Conservation (phyloP, 2,797 vertebrate species). For the Odontamblyopus rebecca region DNA sequence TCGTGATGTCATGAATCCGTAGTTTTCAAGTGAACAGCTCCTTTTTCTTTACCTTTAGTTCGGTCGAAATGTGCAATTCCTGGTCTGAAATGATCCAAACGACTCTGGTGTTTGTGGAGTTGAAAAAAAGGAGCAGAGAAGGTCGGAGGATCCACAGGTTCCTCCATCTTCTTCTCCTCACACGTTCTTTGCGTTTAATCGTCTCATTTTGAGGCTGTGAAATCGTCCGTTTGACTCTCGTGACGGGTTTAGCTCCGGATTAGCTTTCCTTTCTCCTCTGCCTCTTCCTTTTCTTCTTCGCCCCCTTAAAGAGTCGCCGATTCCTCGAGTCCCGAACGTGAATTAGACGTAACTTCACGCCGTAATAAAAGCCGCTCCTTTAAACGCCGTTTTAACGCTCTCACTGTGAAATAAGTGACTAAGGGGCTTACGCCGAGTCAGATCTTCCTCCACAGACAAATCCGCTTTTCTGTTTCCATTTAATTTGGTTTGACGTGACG, state of each 20-base stretch:
- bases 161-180: background rate
- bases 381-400: background rate
- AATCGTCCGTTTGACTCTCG: constrained; percentile 1
- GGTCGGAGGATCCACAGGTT: too few relatives aligned
- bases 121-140: too few relatives aligned
- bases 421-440: background rate
- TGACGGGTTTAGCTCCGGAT: background rate
- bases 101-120: too few relatives aligned
- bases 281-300: background rate
- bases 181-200: background rate
- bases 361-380: background rate
- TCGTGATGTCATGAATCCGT: too few relatives aligned
- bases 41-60: too few relatives aligned
- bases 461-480: background rate
- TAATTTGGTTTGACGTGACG: background rate
- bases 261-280: background rate
- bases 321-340: background rate
- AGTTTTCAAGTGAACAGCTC: too few relatives aligned
- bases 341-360: background rate
- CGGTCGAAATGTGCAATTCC: too few relatives aligned
- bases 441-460: background rate
- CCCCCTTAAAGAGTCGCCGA: background rate
- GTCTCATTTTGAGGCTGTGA: background rate
- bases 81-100: too few relatives aligned
- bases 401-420: constrained; percentile 3